Conservation (phyloP, 2,113 vertebrate species). For the Melanotaenia duboulayi region DNA sequence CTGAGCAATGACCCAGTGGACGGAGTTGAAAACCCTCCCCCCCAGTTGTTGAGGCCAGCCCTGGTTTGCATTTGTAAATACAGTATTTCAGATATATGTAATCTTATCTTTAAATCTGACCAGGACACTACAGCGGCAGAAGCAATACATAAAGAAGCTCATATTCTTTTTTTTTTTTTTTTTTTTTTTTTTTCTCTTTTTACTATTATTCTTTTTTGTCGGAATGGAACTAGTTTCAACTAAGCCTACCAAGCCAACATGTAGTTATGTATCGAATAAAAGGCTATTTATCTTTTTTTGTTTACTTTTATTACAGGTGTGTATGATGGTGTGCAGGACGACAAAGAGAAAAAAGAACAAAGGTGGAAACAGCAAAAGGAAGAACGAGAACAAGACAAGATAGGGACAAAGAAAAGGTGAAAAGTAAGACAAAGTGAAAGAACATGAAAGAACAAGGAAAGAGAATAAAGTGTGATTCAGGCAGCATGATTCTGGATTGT, state of each 20-base stretch:
- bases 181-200: conserved; percentile 52
- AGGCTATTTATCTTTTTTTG: conserved; percentile 58
- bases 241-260: conserved; percentile 75
- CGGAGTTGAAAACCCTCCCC: conserved; percentile 5
- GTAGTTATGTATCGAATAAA: conserved; percentile 67
- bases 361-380: conserved; percentile 11
- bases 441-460: conserved; percentile 9
- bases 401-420: background rate
- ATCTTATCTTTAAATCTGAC: conserved; percentile 68
- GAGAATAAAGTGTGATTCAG: conserved; percentile 51
- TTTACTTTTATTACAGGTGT: conserved; percentile 66
- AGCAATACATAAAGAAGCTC: conserved; percentile 79
- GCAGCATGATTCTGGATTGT: conserved; percentile 65
- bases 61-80: conserved; percentile 72
- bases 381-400: conserved; percentile 1
- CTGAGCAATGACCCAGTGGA: conserved; percentile 8
- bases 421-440: background rate
- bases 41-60: conserved; percentile 58
- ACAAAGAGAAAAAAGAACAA: conserved; percentile 27
- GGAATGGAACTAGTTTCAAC: conserved; percentile 75
- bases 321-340: conserved; percentile 59
- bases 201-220: conserved; percentile 65
- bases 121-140: conserved; percentile 76
- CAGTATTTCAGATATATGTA: conserved; percentile 80
- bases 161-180: conserved; percentile 56